Conservation (phyloP, 1,140 invertebrate species). For the Zaprionus camerounensis region DNA sequence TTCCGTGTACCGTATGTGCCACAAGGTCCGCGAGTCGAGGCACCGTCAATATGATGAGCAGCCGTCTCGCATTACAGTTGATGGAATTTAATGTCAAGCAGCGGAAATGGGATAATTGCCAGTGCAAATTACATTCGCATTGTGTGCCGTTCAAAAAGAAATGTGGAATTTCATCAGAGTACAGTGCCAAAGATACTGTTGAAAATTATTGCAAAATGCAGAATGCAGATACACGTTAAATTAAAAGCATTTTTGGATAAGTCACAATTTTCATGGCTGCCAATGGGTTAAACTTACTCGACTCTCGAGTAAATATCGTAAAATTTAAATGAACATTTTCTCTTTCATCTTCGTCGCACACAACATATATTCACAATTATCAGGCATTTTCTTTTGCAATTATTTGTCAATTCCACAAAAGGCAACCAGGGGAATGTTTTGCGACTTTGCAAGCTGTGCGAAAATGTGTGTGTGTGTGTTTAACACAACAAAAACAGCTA, state of each 20-base stretch:
- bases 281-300: too few species aligned
- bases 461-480: constrained; percentile 3
- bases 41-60: neutral
- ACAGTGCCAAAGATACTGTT: too few species aligned
- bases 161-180: too few species aligned
- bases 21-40: too few species aligned
- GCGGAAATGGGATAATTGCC: constrained; percentile 6
- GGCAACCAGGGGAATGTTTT: too few species aligned
- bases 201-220: too few species aligned
- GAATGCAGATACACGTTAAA: neutral
- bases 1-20: neutral
- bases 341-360: neutral
- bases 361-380: neutral
- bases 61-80: neutral
- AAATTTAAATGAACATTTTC: neutral
- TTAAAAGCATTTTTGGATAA: neutral
- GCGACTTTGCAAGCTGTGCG: neutral
- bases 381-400: constrained; percentile 1
- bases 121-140: neutral
- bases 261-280: neutral
- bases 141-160: neutral
- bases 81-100: constrained; percentile 4
- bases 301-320: neutral
- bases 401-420: constrained; percentile 7
- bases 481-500: constrained; percentile 9